These are phyloP conservation scores for Triplophysa dalaica DNA, from an alignment of 2,113 vertebrate species.

Conservation along the genomic window DNA sequence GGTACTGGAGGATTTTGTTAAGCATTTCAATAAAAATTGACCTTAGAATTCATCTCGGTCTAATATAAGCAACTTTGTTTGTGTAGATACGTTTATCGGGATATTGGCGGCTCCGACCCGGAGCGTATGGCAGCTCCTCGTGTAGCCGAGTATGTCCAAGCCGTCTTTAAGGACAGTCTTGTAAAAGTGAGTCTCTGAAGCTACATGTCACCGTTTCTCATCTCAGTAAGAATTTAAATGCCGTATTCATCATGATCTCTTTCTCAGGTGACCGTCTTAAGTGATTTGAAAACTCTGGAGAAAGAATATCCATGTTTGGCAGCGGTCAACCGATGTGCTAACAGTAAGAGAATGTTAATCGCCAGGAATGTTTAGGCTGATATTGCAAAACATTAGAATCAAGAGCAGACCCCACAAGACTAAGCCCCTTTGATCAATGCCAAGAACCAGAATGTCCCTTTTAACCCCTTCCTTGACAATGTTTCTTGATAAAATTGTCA, in stretches of 20 bases:
- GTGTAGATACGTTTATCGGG: conserved; percentile 69
- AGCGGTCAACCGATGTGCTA: conserved; percentile 81
- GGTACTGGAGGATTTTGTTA: conserved; percentile 57
- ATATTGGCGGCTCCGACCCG: conserved; percentile 80
- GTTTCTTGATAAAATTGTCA: too few relatives aligned
- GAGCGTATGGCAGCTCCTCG: conserved; percentile 80
- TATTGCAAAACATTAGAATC: not conserved
- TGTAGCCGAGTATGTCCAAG: conserved; percentile 70
- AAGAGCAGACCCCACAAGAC: not conserved
- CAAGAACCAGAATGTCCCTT: too few relatives aligned
- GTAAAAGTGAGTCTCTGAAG: conserved; percentile 63
- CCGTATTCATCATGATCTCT: conserved; percentile 7
- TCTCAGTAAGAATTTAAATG: not conserved
- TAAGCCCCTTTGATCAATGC: too few relatives aligned
- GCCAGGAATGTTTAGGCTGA: not conserved
- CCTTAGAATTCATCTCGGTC: too few relatives aligned
- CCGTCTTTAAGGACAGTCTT: conserved; percentile 70
- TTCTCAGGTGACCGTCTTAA: conserved; percentile 70
- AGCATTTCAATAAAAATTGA: not conserved
- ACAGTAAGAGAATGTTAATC: conserved; percentile 57
- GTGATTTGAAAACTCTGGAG: conserved; percentile 67
- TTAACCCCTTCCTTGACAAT: too few relatives aligned
- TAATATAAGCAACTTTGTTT: not conserved
- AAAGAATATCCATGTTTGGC: conserved; percentile 78
- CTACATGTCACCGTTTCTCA: too few relatives aligned